These are phyloP conservation scores for Sphaeridia pumilis DNA, from an alignment of 2,888 invertebrate genomes.

Conservation along the genomic window DNA sequence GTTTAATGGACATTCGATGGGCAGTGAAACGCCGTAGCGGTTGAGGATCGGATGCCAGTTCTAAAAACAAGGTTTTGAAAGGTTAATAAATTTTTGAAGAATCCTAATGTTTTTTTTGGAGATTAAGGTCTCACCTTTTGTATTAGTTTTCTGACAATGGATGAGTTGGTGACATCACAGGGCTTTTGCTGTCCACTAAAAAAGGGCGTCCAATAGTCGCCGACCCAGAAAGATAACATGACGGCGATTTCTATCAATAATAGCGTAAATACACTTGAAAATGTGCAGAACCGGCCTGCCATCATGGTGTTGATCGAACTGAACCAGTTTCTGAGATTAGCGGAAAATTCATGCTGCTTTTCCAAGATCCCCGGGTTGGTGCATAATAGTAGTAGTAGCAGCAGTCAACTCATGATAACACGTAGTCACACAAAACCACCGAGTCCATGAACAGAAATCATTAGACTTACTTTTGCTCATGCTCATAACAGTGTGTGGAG, in stretches of 20 bases:
- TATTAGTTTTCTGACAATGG: conserved; percentile 73
- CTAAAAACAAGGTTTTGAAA: no score
- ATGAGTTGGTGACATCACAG: conserved; percentile 51
- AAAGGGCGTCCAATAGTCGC: conserved; percentile 33
- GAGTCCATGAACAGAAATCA: no score
- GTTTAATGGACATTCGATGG: conserved; percentile 84
- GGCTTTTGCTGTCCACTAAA: conserved; percentile 27
- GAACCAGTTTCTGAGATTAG: no score
- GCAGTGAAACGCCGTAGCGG: conserved; percentile 73
- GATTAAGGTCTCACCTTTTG: conserved; percentile 55
- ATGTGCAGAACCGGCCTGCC: conserved; percentile 34
- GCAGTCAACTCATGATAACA: no score
- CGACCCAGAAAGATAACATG: conserved; percentile 35
- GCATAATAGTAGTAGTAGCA: no score
- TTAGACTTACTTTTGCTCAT: not conserved
- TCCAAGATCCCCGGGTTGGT: no score
- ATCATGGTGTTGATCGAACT: conserved; percentile 25
- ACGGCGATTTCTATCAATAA: conserved; percentile 32
- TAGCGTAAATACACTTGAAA: conserved; percentile 33
- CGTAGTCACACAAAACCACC: no score
- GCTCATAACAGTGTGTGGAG: not conserved
- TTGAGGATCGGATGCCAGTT: conserved; percentile 84
- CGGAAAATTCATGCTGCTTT: no score
- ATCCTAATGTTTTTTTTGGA: no score
- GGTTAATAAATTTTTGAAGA: no score